phyloP scores from a whole-genome alignment of 2,888 invertebrate species.

The Caenorhabditis plicata region DNA sequence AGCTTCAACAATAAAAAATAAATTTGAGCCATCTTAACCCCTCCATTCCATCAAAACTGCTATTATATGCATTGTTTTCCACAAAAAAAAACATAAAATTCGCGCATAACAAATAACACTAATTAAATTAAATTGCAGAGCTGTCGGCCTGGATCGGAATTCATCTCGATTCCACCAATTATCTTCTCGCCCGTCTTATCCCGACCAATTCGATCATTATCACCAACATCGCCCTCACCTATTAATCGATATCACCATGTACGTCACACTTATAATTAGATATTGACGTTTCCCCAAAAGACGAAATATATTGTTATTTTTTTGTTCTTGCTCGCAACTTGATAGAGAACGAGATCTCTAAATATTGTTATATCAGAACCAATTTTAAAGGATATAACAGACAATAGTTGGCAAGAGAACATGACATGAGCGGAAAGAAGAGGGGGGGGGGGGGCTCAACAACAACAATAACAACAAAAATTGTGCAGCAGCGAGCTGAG shows the following conservation, averaged over 20 bases:
- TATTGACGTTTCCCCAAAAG: no score
- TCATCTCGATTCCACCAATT: constrained; percentile 58
- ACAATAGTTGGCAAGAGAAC: no score
- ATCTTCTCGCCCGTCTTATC: constrained; percentile 63
- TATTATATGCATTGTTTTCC: neutral
- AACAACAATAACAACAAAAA: no score
- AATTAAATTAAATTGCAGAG: constrained; percentile 45
- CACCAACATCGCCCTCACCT: constrained; percentile 48
- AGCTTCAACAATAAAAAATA: no score
- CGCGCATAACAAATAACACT: neutral
- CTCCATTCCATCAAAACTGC: neutral
- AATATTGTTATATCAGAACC: no score
- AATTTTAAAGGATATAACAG: no score
- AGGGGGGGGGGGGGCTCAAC: no score
- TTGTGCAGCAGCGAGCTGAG: no score
- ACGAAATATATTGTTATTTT: no score
- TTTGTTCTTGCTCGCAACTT: neutral
- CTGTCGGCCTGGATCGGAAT: constrained; percentile 47
- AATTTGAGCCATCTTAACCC: neutral
- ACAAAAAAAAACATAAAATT: neutral
- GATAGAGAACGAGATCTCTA: no score
- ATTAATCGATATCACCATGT: constrained; percentile 35
- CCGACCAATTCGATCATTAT: constrained; percentile 59
- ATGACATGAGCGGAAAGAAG: no score
- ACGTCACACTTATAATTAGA: no score